These are phyloP conservation scores for Tokudaia muenninki DNA, from an alignment of 2,797 vertebrate genomes.

Conservation along the genomic window DNA sequence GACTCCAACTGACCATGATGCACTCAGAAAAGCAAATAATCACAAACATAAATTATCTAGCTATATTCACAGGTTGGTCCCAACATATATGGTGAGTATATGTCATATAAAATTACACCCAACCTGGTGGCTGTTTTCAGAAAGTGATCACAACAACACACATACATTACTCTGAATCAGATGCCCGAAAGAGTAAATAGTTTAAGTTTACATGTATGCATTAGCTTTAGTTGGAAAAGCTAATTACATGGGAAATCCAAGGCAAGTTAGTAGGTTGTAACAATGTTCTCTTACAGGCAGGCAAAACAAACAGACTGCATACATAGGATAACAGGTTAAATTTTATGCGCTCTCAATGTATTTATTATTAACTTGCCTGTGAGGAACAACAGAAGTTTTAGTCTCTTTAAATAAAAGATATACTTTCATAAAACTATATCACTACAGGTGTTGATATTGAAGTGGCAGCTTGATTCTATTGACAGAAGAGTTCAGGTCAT, in stretches of 20 bases:
- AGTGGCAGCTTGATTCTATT: background rate
- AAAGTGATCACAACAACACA: background rate
- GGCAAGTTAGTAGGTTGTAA: background rate
- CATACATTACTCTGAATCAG: background rate
- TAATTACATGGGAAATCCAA: background rate
- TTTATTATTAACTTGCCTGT: background rate
- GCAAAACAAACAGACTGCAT: background rate
- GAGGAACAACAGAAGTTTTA: background rate
- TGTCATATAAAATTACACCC: background rate
- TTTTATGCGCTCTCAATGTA: background rate
- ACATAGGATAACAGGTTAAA: background rate
- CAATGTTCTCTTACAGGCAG: background rate
- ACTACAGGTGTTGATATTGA: background rate
- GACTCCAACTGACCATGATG: too few species aligned
- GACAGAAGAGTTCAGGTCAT: background rate
- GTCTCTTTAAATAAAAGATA: background rate
- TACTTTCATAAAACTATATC: background rate
- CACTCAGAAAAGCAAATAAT: too few species aligned
- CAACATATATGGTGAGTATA: too few species aligned
- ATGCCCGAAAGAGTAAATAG: background rate
- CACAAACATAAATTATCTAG: too few species aligned
- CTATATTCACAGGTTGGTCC: too few species aligned
- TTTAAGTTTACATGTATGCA: background rate
- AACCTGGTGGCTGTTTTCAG: background rate
- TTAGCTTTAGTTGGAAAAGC: background rate